Conservation (phyloP, 2,888 invertebrate species). For the Cepaea hortensis region DNA sequence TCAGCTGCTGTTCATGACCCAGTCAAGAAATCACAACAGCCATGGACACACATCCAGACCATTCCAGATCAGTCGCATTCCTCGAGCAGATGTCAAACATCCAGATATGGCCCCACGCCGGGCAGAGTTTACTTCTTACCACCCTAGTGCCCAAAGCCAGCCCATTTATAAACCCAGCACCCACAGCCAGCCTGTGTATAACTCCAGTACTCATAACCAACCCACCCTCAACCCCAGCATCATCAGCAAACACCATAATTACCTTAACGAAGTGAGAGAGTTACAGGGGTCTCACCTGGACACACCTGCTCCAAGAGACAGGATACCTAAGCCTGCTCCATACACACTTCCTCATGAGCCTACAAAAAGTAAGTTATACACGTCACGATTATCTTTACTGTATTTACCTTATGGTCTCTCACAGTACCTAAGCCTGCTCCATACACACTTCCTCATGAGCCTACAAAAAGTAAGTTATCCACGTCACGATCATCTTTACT, state of each 20-base stretch:
- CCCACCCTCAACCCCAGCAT: constrained; percentile 42
- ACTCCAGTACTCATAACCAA: constrained; percentile 4
- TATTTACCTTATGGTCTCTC: no score
- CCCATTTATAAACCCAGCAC: neutral
- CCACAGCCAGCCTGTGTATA: constrained; percentile 10
- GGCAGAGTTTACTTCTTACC: constrained; percentile 1
- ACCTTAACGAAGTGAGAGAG: constrained; percentile 55
- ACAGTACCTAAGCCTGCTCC: constrained; percentile 66
- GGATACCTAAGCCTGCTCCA: constrained; percentile 65
- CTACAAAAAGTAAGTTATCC: constrained; percentile 50
- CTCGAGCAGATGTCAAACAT: constrained; percentile 15
- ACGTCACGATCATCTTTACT: neutral
- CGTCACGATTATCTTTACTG: neutral
- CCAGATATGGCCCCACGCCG: neutral
- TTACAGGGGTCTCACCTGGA: constrained; percentile 63
- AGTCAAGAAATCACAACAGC: constrained; percentile 45
- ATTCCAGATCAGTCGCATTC: constrained; percentile 26
- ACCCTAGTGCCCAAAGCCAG: constrained; percentile 6
- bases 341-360: constrained; percentile 48
- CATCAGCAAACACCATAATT: constrained; percentile 52
- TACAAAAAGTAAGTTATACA: constrained; percentile 50
- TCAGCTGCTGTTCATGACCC: constrained; percentile 61
- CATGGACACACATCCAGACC: constrained; percentile 2
- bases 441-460: constrained; percentile 43
- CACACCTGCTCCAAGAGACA: constrained; percentile 70